Evolutionary conservation across 2,888 invertebrate genomes (phyloP).

Genomic region (Cremastinae sp.): DNA sequence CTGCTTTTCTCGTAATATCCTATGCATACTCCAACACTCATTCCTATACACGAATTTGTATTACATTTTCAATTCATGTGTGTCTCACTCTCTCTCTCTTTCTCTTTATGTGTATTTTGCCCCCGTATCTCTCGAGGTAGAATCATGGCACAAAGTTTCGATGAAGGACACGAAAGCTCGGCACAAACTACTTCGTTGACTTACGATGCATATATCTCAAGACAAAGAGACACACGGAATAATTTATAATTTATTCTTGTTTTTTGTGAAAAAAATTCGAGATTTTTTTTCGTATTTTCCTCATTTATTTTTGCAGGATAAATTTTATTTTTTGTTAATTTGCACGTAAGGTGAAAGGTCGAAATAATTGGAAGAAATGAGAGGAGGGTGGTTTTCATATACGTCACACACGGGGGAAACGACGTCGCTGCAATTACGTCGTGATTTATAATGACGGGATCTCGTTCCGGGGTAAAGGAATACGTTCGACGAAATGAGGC

Average conservation of each 20-base stretch:
- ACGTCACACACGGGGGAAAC: slow-evolving; percentile 62
- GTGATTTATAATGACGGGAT: slow-evolving; percentile 75
- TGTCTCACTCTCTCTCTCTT: slow-evolving; percentile 5
- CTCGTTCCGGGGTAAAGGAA: slow-evolving; percentile 57
- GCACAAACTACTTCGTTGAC: slow-evolving; percentile 8
- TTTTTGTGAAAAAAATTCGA: too few relatives aligned
- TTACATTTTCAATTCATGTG: neutral
- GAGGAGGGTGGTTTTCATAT: slow-evolving; percentile 53
- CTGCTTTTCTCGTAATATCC: slow-evolving; percentile 8
- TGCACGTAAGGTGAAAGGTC: slow-evolving; percentile 37
- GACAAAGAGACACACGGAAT: neutral
- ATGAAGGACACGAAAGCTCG: slow-evolving; percentile 7
- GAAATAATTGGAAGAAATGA: slow-evolving; percentile 41
- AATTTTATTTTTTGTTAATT: slow-evolving; percentile 12
- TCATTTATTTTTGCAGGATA: too few relatives aligned
- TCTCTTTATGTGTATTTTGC: neutral
- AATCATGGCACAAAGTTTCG: slow-evolving; percentile 20
- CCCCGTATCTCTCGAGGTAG: neutral
- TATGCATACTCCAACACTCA: slow-evolving; percentile 4
- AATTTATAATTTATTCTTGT: neutral
- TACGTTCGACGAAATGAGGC: slow-evolving; percentile 72
- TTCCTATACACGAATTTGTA: too few relatives aligned
- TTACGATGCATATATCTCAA: neutral
- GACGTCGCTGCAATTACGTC: slow-evolving; percentile 72
- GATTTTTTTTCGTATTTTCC: too few relatives aligned